A percentile compares a stretch with the other conserved stretches of the same genome.
Evolutionary conservation across 2,888 invertebrate genomes (phyloP).

Genomic region (Stenodema calcarata): DNA sequence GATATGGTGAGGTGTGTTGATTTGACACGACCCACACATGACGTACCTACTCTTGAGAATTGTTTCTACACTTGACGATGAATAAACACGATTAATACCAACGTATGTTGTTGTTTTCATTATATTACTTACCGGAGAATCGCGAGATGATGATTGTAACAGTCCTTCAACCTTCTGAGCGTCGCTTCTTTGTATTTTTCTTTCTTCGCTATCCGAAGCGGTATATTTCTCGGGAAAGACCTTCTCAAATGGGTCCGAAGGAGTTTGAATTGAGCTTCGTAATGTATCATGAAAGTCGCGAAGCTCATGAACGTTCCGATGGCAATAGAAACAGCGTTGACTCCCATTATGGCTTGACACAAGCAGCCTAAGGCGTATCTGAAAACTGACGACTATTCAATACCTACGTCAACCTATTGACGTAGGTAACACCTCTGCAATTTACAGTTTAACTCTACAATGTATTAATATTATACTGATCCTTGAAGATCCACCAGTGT

Average conservation of each 20-base stretch:
- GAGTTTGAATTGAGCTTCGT: constrained; percentile 33
- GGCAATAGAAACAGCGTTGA: constrained; percentile 26
- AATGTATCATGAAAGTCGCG: constrained; percentile 10
- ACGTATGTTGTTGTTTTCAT: no score
- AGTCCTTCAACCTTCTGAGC: background rate
- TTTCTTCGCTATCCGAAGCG: background rate
- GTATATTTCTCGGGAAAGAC: background rate
- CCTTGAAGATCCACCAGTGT: no score
- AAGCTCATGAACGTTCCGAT: constrained; percentile 33
- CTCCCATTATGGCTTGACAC: constrained; percentile 14
- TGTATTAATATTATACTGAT: no score
- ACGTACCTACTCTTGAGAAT: no score
- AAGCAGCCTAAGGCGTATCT: constrained; percentile 30
- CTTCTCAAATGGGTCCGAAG: background rate
- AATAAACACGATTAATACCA: no score
- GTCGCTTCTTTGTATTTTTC: constrained; percentile 3
- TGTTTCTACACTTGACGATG: no score
- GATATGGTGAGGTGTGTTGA: no score
- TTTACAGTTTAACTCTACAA: no score
- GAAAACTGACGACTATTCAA: background rate
- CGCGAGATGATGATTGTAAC: constrained; percentile 17
- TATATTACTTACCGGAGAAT: background rate
- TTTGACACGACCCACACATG: no score
- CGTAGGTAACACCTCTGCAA: no score
- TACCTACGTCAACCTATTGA: no score